Conservation (phyloP, 2,888 invertebrate genomes). For the Ophion costatus region DNA sequence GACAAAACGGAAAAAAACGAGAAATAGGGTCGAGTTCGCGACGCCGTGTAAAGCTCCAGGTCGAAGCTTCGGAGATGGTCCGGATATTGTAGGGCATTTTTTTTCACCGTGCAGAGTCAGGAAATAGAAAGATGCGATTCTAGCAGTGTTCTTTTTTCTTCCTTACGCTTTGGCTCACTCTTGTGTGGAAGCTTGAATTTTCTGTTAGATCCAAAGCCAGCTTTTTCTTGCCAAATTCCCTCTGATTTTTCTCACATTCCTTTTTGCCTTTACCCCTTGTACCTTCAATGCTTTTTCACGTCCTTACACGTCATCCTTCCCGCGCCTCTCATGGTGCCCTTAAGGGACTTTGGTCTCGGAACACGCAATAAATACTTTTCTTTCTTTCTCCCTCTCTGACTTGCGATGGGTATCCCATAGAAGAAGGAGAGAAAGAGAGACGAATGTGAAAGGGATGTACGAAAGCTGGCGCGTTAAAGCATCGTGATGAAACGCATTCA, state of each 20-base stretch:
- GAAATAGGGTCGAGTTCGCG: slow-evolving; percentile 20
- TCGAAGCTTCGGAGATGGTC: slow-evolving; percentile 23
- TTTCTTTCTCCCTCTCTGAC: slow-evolving; percentile 25
- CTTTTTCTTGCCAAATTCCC: slow-evolving; percentile 18
- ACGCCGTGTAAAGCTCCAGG: slow-evolving; percentile 48
- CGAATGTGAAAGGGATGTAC: slow-evolving; percentile 1
- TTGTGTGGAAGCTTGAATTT: slow-evolving; percentile 51
- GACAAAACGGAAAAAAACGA: slow-evolving; percentile 19
- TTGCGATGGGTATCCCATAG: not conserved
- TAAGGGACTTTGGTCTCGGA: too few relatives aligned
- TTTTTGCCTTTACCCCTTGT: slow-evolving; percentile 6
- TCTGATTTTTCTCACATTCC: slow-evolving; percentile 8
- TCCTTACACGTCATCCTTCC: not conserved
- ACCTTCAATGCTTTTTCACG: slow-evolving; percentile 6
- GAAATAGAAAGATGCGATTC: slow-evolving; percentile 3
- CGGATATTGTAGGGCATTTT: slow-evolving; percentile 3
- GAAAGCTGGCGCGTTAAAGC: slow-evolving; percentile 51
- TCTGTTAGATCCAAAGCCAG: slow-evolving; percentile 46
- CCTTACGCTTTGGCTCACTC: slow-evolving; percentile 21
- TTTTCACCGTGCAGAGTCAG: not conserved
- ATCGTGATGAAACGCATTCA: slow-evolving; percentile 69
- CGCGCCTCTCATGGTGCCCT: not conserved
- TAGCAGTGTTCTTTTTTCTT: slow-evolving; percentile 33
- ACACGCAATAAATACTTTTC: not conserved
- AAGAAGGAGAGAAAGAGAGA: slow-evolving; percentile 4